Base-by-base conservation (phyloP, 2,888 invertebrate species). In the Tetheella fluctuosa region DNA sequence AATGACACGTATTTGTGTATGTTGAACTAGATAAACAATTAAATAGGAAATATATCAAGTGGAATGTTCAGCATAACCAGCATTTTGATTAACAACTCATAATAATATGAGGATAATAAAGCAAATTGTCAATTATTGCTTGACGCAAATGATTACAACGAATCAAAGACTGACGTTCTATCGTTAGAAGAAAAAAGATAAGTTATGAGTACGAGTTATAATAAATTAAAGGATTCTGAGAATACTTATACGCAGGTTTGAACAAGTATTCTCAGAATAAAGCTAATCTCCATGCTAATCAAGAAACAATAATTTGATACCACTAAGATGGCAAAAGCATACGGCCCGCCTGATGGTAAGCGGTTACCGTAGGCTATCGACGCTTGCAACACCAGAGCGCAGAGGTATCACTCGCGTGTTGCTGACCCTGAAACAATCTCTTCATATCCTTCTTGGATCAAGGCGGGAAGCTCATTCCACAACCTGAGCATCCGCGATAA, bases 21-120 rank as follows among this genome's bases (percentile, higher is more conserved):
- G 10, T 6, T 48, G 48, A 48, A 20, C 20, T 20, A 48, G 48
- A 48, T 48, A 48, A 48, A 48, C 20, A 20, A 48, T 48, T n/a
- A 48, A 42, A 42, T 48, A n/a, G 48, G 20, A 48, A 48, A 48
- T 48, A 48, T 23, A 42, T 55, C 59, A 63, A 64, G 58, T 59
- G 64, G 63, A 61, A 67, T 55, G 58, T 57, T 28, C 34, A 56
- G 55, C n/a, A 52, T 30, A 54, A 59, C 17, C 20, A 48, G 48
- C 48, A 48, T 48, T 48, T 48, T 20, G 34, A 34, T 34, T 34
- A 13, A 13, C 2, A 8, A 25, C 6, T 42, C 1, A 42, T 6
- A 4, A 20, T 48, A 48, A 20, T 20, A 20, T 48, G 48, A 48
- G 48, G 20, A 48, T 48, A 20, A 48, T 48, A 48, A 20, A 48